Percentiles rank a stretch among this genome's conserved stretches.
phyloP scores from a whole-genome alignment of 2,797 vertebrate species.

The Propithecus deckenii region DNA sequence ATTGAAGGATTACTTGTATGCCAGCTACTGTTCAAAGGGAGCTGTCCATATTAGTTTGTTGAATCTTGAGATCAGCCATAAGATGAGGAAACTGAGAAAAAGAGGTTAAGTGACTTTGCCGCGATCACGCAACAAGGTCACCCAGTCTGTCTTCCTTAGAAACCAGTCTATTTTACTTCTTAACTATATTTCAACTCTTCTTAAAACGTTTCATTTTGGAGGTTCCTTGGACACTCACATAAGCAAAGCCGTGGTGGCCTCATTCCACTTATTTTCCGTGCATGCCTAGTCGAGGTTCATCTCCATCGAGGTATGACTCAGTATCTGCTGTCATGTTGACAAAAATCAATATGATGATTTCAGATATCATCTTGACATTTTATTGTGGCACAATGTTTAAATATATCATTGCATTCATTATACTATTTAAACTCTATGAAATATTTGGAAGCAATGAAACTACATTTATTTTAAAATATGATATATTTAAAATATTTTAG shows the following conservation, averaged over 20 bases:
- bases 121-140: neutral
- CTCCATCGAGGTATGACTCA: neutral
- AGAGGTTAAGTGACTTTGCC: neutral
- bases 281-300: neutral
- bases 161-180: neutral
- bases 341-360: slow-evolving; percentile 10
- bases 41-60: neutral
- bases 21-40: neutral
- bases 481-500: neutral
- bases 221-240: neutral
- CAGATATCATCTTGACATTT: neutral
- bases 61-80: neutral
- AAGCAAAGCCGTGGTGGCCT: neutral
- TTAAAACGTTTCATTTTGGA: neutral
- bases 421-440: neutral
- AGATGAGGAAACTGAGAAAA: neutral
- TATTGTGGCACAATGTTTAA: neutral
- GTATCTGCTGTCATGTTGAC: neutral
- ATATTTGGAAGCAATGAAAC: neutral
- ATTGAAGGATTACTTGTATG: neutral
- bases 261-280: neutral
- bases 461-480: neutral
- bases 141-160: neutral
- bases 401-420: neutral
- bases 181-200: neutral